phyloP scores from a whole-genome alignment of 2,888 invertebrate genomes.

The Caenorhabditis sp. region DNA sequence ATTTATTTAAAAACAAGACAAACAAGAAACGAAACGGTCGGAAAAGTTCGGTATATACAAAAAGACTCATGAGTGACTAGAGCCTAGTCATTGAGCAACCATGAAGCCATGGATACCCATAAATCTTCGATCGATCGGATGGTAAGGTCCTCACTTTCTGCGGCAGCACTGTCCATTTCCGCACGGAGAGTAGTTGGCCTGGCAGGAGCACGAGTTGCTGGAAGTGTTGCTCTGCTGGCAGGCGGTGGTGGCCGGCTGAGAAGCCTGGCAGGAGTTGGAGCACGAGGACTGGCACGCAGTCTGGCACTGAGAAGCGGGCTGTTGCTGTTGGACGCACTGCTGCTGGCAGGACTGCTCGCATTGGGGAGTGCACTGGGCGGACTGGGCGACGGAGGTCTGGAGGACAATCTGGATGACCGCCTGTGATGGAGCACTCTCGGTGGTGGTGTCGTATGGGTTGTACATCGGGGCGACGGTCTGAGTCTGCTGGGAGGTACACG shows the following conservation, averaged over 20 bases:
- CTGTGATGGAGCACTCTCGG: slow-evolving; percentile 13
- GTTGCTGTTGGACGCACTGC: slow-evolving; percentile 62
- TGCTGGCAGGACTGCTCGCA: slow-evolving; percentile 62
- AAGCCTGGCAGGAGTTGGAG: slow-evolving; percentile 50
- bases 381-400: slow-evolving; percentile 53
- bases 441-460: slow-evolving; percentile 18
- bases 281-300: slow-evolving; percentile 58
- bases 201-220: slow-evolving; percentile 28
- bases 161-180: slow-evolving; percentile 64
- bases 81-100: slow-evolving; percentile 28
- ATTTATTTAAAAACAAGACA: slow-evolving; percentile 20
- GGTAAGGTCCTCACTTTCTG: slow-evolving; percentile 53
- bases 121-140: slow-evolving; percentile 52
- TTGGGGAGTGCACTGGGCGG: slow-evolving; percentile 60
- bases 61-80: slow-evolving; percentile 34
- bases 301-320: slow-evolving; percentile 59
- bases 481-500: slow-evolving; percentile 41
- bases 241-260: slow-evolving; percentile 38
- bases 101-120: slow-evolving; percentile 32
- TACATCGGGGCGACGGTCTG: slow-evolving; percentile 41
- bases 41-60: slow-evolving; percentile 48
- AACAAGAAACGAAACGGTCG: slow-evolving; percentile 25
- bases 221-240: slow-evolving; percentile 43
- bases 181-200: slow-evolving; percentile 62
- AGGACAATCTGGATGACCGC: slow-evolving; percentile 47